Percentiles rank a stretch among this genome's conserved stretches.
These are phyloP conservation scores for Proteles cristata DNA, from an alignment of 2,113 vertebrate genomes.

Conservation along the genomic window DNA sequence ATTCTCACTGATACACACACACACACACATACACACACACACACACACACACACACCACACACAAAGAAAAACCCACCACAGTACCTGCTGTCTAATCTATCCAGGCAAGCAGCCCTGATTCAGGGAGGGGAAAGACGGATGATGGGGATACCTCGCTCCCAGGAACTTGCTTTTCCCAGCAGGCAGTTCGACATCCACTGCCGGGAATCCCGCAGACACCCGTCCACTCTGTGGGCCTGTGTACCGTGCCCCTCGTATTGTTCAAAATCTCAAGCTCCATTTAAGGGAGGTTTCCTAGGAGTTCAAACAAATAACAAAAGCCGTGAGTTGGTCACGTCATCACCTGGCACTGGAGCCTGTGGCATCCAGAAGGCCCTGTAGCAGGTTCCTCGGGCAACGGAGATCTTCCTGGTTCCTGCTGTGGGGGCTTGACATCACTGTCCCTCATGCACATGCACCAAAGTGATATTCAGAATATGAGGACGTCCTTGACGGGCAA, in stretches of 20 bases:
- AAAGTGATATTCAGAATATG: neutral
- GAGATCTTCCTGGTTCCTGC: neutral
- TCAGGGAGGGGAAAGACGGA: too few species aligned
- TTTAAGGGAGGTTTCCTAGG: neutral
- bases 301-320: neutral
- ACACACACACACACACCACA: too few species aligned
- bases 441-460: neutral
- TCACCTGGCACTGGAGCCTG: neutral
- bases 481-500: neutral
- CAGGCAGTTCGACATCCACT: rapidly evolving
- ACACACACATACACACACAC: too few species aligned
- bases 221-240: neutral
- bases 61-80: neutral
- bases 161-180: neutral
- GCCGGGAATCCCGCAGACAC: neutral
- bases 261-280: neutral
- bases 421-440: rapidly evolving
- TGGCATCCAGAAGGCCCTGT: neutral
- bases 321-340: neutral
- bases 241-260: rapidly evolving
- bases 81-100: neutral
- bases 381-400: rapidly evolving
- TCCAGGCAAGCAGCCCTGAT: neutral
- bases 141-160: too few species aligned
- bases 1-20: too few species aligned